A percentile compares a stretch with the other conserved stretches of the same genome.
These are phyloP conservation scores for Mesembrinibis cayennensis DNA, from an alignment of 2,113 vertebrate genomes.

Conservation along the genomic window DNA sequence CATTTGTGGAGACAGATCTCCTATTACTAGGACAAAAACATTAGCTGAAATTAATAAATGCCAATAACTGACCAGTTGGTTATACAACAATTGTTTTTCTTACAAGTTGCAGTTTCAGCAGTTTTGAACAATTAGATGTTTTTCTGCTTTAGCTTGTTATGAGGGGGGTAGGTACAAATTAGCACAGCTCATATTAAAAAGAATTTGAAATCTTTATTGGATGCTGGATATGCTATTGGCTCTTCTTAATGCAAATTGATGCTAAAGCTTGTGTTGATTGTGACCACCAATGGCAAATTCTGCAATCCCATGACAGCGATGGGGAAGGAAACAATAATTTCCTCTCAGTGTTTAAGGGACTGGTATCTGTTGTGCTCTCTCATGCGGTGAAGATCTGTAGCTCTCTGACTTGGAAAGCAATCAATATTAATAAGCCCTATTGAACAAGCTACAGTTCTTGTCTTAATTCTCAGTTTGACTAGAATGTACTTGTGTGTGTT, in stretches of 20 bases:
- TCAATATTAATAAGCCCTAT: neutral
- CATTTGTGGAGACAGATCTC: neutral
- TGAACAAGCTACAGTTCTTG: neutral
- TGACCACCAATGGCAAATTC: neutral
- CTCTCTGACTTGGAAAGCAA: neutral
- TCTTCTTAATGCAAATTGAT: neutral
- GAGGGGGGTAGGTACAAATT: neutral
- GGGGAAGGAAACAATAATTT: neutral
- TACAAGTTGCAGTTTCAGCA: neutral
- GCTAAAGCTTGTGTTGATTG: neutral
- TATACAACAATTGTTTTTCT: conserved; percentile 5
- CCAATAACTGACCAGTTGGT: neutral
- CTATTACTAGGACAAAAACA: neutral
- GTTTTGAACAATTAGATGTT: neutral
- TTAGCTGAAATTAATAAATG: neutral
- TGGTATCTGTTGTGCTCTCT: neutral
- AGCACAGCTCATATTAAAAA: neutral
- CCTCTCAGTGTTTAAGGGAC: neutral
- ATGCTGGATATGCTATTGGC: neutral
- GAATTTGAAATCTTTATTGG: neutral
- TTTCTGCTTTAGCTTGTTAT: neutral
- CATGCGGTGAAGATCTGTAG: neutral
- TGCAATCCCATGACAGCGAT: neutral
- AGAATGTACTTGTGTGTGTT: neutral
- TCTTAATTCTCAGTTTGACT: neutral